phyloP scores from a whole-genome alignment of 1,140 invertebrate genomes.

The Aphelinus certus region DNA sequence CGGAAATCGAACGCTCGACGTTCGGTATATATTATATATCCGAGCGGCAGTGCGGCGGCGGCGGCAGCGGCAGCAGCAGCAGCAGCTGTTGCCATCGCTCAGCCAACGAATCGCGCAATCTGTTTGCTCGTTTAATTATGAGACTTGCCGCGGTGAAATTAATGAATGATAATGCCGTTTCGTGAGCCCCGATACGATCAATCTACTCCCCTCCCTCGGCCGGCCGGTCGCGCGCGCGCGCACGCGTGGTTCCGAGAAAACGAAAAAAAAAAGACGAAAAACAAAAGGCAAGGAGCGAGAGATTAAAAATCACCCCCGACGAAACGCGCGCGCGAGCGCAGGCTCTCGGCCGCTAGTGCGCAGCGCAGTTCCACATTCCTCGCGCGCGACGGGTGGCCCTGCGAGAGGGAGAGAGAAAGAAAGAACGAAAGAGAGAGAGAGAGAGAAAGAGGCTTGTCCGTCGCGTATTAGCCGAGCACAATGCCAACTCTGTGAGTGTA shows the following conservation, averaged over 20 bases:
- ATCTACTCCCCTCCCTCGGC: not conserved
- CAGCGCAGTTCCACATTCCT: slow-evolving; percentile 64
- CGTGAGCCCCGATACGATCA: slow-evolving; percentile 23
- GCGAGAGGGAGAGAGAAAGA: slow-evolving; percentile 8
- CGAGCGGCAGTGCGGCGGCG: too few relatives aligned
- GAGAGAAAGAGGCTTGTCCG: slow-evolving; percentile 34
- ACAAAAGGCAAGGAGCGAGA: slow-evolving; percentile 9
- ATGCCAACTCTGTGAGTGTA: too few relatives aligned
- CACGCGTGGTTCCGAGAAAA: not conserved
- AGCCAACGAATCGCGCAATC: slow-evolving; percentile 18
- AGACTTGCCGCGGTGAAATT: slow-evolving; percentile 23
- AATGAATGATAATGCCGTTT: slow-evolving; percentile 41
- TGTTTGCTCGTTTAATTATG: slow-evolving; percentile 39
- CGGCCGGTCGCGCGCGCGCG: not conserved
- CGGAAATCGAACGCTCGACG: not conserved
- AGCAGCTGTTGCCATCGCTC: too few relatives aligned
- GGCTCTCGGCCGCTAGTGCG: slow-evolving; percentile 34
- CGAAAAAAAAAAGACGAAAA: slow-evolving; percentile 3
- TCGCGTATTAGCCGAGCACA: slow-evolving; percentile 53
- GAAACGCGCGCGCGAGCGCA: slow-evolving; percentile 26
- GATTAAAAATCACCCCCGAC: slow-evolving; percentile 40
- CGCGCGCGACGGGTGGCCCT: slow-evolving; percentile 61
- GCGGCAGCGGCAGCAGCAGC: not conserved
- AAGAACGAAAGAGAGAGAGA: too few relatives aligned
- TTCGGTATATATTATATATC: not conserved